These are phyloP conservation scores for Cheilosia pagana DNA, from an alignment of 2,888 invertebrate genomes.

Conservation along the genomic window DNA sequence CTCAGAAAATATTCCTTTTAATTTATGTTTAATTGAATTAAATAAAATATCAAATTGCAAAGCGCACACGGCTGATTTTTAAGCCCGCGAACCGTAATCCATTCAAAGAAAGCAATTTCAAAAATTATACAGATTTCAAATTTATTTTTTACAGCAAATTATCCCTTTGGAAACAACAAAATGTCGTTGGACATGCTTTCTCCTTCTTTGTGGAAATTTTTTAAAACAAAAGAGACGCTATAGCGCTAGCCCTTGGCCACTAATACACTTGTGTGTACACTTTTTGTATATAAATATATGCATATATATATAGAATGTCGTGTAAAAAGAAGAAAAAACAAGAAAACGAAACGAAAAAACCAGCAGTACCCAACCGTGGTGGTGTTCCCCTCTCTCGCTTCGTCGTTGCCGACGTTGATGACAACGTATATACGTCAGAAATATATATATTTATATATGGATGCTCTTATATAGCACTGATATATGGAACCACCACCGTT, in stretches of 20 bases:
- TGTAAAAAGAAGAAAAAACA: conserved; percentile 67
- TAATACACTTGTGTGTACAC: conserved; percentile 75
- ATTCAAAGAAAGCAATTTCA: conserved; percentile 2
- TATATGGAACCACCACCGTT: conserved; percentile 66
- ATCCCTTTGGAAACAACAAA: conserved; percentile 73
- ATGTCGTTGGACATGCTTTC: conserved; percentile 76
- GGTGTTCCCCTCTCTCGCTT: conserved; percentile 33
- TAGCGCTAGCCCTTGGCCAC: conserved; percentile 80
- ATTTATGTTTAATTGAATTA: conserved; percentile 9
- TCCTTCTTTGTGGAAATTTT: conserved; percentile 75
- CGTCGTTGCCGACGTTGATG: conserved; percentile 8
- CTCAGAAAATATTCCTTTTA: conserved; percentile 39
- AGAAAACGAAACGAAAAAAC: conserved; percentile 59
- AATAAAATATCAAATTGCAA: conserved; percentile 4
- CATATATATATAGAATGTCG: conserved; percentile 36
- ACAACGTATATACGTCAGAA: conserved; percentile 2
- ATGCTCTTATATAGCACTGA: conserved; percentile 51
- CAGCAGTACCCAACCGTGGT: conserved; percentile 65
- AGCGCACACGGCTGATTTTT: not conserved
- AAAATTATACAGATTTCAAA: conserved; percentile 16
- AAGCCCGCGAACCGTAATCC: not conserved
- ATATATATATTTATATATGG: conserved; percentile 29
- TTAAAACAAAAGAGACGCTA: conserved; percentile 78
- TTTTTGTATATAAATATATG: conserved; percentile 48
- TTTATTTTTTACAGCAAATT: conserved; percentile 57